Percentiles rank a stretch among this genome's conserved stretches.
These are phyloP conservation scores for Botia kubotai DNA, from an alignment of 2,797 vertebrate genomes.

Conservation along the genomic window DNA sequence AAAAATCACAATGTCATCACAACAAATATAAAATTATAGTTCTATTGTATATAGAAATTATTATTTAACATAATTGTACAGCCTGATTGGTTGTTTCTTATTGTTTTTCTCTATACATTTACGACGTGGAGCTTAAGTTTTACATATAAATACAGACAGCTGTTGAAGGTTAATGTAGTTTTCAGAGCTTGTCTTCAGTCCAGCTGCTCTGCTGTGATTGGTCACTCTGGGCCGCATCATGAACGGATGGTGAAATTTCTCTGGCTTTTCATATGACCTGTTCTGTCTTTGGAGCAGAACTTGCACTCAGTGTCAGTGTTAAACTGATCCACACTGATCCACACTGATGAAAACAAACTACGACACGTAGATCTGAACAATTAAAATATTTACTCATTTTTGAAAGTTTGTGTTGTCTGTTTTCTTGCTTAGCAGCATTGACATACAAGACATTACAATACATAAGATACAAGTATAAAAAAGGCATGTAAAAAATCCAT, in stretches of 20 bases:
- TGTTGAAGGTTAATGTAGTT: neutral
- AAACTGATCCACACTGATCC: neutral
- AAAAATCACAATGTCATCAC: constrained; percentile 59
- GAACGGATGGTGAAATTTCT: neutral
- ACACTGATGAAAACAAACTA: neutral
- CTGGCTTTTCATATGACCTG: neutral
- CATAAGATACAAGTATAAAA: too few relatives aligned
- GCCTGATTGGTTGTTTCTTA: constrained; percentile 49
- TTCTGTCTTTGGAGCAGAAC: neutral
- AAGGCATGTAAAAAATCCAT: too few relatives aligned
- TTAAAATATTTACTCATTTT: constrained; percentile 24
- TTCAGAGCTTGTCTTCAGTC: neutral
- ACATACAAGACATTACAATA: too few relatives aligned
- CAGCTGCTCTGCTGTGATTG: neutral
- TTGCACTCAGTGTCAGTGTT: neutral
- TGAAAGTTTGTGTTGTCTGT: neutral
- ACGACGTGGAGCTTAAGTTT: neutral
- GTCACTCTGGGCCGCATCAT: neutral
- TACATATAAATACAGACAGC: constrained; percentile 3
- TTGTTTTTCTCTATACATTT: constrained; percentile 31
- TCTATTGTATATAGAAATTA: constrained; percentile 70
- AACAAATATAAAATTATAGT: constrained; percentile 66
- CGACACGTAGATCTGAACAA: neutral
- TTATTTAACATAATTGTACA: constrained; percentile 57
- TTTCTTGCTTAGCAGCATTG: too few relatives aligned